phyloP scores from a whole-genome alignment of 2,888 invertebrate genomes.

The Megastigmus dorsalis region DNA sequence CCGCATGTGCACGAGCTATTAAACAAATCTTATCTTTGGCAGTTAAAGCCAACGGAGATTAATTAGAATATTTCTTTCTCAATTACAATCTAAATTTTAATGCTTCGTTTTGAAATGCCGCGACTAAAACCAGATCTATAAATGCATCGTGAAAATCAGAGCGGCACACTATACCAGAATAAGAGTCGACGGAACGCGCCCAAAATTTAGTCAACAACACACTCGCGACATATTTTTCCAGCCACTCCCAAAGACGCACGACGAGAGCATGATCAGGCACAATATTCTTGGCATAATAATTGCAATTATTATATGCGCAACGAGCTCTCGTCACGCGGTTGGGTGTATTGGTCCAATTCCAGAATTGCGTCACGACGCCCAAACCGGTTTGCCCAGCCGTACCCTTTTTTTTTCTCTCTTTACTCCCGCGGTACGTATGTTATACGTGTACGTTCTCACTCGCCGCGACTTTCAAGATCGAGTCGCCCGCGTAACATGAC shows the following conservation, averaged over 20 bases:
- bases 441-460: conserved; percentile 38
- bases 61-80: not conserved
- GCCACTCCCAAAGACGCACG: not conserved
- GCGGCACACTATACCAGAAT: no score
- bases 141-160: not conserved
- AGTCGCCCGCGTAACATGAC: not conserved
- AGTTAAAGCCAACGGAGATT: not conserved
- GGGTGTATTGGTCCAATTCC: no score
- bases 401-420: no score
- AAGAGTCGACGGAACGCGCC: no score
- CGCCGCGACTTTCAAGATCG: conserved; percentile 42
- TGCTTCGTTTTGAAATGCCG: not conserved
- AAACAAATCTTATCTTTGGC: not conserved
- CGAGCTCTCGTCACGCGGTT: no score
- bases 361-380: no score
- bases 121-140: no score
- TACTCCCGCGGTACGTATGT: conserved; percentile 46
- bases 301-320: conserved; percentile 52
- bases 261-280: conserved; percentile 31
- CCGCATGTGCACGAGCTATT: no score
- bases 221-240: not conserved
- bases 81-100: conserved; percentile 1
- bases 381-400: no score
- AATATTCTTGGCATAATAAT: no score
- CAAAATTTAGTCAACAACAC: not conserved